These are phyloP conservation scores for Lagocephalus sceleratus DNA, from an alignment of 2,797 vertebrate genomes.

Conservation along the genomic window DNA sequence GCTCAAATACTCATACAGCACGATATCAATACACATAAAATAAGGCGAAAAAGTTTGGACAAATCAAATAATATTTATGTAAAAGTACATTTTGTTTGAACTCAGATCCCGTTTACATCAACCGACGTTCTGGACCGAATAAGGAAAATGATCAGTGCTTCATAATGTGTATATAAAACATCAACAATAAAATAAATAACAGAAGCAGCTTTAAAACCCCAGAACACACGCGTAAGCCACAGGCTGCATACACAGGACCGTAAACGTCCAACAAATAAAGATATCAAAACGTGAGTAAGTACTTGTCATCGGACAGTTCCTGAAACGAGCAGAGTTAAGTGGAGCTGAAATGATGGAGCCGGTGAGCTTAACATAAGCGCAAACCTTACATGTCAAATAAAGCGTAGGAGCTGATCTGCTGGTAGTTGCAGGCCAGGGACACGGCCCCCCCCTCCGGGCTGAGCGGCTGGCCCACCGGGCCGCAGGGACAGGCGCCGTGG, in stretches of 20 bases:
- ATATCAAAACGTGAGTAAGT: constrained; percentile 30
- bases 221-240: too few species aligned
- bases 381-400: constrained; percentile 43
- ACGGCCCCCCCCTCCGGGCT: constrained; percentile 54
- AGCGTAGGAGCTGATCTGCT: constrained; percentile 40
- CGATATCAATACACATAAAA: too few species aligned
- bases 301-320: constrained; percentile 6
- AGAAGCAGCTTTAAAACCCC: not conserved
- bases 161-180: not conserved
- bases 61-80: too few species aligned
- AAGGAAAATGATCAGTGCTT: not conserved
- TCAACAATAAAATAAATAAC: not conserved
- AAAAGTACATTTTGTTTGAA: not conserved
- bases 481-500: constrained; percentile 53
- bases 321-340: too few species aligned
- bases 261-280: constrained; percentile 1
- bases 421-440: constrained; percentile 47
- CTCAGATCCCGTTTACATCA: not conserved
- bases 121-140: not conserved
- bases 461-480: constrained; percentile 56
- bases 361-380: too few species aligned
- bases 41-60: too few species aligned
- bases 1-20: too few species aligned
- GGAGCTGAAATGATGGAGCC: constrained; percentile 34
- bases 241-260: too few species aligned